Percentiles rank a stretch among this genome's conserved stretches.
phyloP scores from a whole-genome alignment of 2,797 vertebrate genomes.

The Petrocephalus schoutedeni region DNA sequence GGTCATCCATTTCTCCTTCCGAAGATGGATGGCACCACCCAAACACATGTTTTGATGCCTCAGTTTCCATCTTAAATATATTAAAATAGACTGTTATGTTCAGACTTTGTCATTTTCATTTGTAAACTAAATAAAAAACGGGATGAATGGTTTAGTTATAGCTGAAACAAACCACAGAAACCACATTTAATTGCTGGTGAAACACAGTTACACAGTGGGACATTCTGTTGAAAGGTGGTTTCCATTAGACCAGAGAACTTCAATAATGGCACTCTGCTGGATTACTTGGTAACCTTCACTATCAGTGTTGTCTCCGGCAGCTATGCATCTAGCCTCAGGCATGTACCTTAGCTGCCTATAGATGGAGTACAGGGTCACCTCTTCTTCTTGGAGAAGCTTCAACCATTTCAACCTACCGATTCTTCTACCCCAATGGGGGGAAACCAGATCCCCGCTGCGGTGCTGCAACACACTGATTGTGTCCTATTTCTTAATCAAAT shows the following conservation, averaged over 20 bases:
- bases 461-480: background rate
- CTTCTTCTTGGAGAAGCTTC: background rate
- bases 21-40: background rate
- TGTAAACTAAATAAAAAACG: background rate
- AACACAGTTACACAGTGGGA: background rate
- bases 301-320: background rate
- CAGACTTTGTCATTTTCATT: background rate
- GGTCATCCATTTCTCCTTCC: background rate
- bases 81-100: background rate
- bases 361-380: background rate
- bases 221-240: background rate
- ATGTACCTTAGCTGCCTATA: background rate
- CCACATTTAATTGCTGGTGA: background rate
- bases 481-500: constrained; percentile 3
- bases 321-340: background rate
- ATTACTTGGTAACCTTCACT: background rate
- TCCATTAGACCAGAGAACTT: background rate
- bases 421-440: background rate
- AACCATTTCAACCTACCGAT: background rate
- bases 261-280: background rate
- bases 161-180: constrained; percentile 1
- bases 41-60: background rate
- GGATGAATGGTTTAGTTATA: background rate
- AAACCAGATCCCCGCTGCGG: background rate
- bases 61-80: background rate